phyloP scores from a whole-genome alignment of 2,113 vertebrate species.

The Piprites chloris region DNA sequence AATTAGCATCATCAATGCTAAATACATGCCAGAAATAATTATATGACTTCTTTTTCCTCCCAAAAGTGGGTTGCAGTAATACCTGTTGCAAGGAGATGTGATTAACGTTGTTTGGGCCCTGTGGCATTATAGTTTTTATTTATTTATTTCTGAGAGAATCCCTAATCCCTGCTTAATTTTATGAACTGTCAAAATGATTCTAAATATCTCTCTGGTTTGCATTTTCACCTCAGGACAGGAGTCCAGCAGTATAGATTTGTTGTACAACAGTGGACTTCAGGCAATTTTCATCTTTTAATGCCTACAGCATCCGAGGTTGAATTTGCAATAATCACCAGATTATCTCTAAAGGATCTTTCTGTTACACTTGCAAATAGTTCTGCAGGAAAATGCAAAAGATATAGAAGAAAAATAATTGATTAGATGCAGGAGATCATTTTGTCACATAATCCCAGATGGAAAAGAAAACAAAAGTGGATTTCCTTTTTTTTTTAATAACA shows the following conservation, averaged over 20 bases:
- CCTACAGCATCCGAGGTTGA: conserved; percentile 62
- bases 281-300: conserved; percentile 80
- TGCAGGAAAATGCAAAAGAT: conserved; percentile 71
- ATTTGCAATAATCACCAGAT: conserved; percentile 77
- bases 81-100: conserved; percentile 71
- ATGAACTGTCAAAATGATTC: conserved; percentile 79
- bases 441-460: conserved; percentile 71
- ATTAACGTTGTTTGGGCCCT: conserved; percentile 58
- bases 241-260: conserved; percentile 74
- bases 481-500: conserved; percentile 12
- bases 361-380: conserved; percentile 75
- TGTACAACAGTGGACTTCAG: conserved; percentile 71
- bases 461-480: conserved; percentile 54
- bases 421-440: conserved; percentile 66
- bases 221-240: conserved; percentile 79
- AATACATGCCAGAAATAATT: conserved; percentile 36
- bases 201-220: conserved; percentile 77
- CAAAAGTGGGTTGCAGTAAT: conserved; percentile 12
- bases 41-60: conserved; percentile 7
- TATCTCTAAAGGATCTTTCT: conserved; percentile 75
- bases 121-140: conserved; percentile 68
- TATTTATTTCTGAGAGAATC: conserved; percentile 65
- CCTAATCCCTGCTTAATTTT: conserved; percentile 82
- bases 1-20: neutral
- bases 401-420: conserved; percentile 66